phyloP scores from a whole-genome alignment of 2,888 invertebrate species.

The Amblyjoppa proteus region DNA sequence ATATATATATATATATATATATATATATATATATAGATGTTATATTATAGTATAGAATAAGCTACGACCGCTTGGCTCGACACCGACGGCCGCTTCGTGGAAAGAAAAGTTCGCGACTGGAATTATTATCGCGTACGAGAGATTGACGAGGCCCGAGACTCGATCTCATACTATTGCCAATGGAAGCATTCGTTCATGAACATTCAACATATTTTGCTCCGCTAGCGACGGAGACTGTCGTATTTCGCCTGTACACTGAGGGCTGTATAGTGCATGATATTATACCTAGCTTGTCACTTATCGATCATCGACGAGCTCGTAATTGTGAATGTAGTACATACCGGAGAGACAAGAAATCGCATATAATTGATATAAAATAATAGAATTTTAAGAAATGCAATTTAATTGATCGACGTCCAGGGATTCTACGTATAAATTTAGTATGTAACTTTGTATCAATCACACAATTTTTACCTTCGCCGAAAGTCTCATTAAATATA shows the following conservation, averaged over 20 bases:
- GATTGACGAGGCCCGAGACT: conserved; percentile 62
- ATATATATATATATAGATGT: conserved; percentile 20
- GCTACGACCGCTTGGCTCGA: conserved; percentile 41
- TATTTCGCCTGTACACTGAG: conserved; percentile 25
- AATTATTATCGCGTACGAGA: conserved; percentile 69
- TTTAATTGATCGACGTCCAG: conserved; percentile 34
- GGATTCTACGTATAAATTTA: background rate
- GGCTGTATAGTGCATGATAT: conserved; percentile 14
- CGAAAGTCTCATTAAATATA: too few species aligned
- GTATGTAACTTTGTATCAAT: background rate
- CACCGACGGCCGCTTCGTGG: conserved; percentile 61
- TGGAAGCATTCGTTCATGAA: conserved; percentile 50
- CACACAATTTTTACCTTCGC: background rate
- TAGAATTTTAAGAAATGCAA: conserved; percentile 4
- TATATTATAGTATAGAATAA: conserved; percentile 41
- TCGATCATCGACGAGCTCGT: conserved; percentile 48
- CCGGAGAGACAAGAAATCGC: background rate
- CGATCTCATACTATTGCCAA: conserved; percentile 23
- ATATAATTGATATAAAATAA: conserved; percentile 1
- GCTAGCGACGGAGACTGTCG: conserved; percentile 33
- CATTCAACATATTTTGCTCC: conserved; percentile 57
- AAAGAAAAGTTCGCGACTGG: conserved; percentile 71
- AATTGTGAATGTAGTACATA: conserved; percentile 6
- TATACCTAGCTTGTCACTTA: conserved; percentile 44
- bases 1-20: conserved; percentile 24